These are phyloP conservation scores for Myotis daubentonii DNA, from an alignment of 2,797 vertebrate species.

Conservation along the genomic window DNA sequence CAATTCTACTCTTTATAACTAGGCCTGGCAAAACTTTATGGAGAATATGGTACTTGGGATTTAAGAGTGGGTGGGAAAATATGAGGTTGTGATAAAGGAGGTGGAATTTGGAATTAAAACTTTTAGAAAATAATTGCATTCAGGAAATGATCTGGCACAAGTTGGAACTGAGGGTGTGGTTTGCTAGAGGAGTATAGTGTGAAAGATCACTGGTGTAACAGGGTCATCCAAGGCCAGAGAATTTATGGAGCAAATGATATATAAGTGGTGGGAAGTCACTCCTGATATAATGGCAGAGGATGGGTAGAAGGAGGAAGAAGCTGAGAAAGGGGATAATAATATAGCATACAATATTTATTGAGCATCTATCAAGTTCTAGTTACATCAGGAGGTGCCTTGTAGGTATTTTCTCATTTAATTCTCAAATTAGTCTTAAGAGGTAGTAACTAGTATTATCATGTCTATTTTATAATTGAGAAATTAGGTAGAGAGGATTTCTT, in stretches of 20 bases:
- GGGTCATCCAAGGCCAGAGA: not conserved
- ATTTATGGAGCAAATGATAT: not conserved
- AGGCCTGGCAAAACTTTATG: not conserved
- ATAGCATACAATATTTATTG: not conserved
- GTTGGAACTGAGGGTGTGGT: not conserved
- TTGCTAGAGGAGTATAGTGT: not conserved
- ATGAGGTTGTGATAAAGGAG: slow-evolving; percentile 14
- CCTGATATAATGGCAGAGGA: not conserved
- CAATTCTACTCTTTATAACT: not conserved
- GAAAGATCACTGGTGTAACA: not conserved
- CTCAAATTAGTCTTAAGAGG: not conserved
- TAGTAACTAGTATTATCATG: not conserved
- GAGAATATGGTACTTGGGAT: not conserved
- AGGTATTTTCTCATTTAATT: not conserved
- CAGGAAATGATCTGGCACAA: not conserved
- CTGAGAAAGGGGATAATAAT: not conserved
- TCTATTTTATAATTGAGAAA: slow-evolving; percentile 29
- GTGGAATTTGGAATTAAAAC: not conserved
- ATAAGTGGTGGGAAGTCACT: not conserved
- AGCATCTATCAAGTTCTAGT: not conserved
- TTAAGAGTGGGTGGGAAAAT: not conserved
- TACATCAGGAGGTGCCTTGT: not conserved
- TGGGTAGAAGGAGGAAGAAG: not conserved
- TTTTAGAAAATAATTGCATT: not conserved
- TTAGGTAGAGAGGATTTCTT: not conserved